These are phyloP conservation scores for Panthera tigris DNA, from an alignment of 2,113 vertebrate species.

Conservation along the genomic window DNA sequence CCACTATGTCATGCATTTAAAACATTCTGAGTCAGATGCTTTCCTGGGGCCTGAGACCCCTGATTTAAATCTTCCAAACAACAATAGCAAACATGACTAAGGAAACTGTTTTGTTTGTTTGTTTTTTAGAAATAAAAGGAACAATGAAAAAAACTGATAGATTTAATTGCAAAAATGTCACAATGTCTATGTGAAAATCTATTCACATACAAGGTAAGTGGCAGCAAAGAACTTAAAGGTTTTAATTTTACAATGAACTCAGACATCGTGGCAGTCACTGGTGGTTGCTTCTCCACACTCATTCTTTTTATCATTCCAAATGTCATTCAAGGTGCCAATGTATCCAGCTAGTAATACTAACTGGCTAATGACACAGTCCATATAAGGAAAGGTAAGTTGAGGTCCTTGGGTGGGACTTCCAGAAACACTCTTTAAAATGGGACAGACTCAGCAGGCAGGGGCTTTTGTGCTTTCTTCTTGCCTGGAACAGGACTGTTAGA, in stretches of 20 bases:
- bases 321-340: background rate
- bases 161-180: background rate
- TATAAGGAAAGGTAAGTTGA: background rate
- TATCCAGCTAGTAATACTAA: background rate
- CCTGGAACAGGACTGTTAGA: background rate
- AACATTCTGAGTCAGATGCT: background rate
- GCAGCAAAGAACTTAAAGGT: background rate
- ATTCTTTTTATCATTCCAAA: constrained; percentile 40
- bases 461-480: background rate
- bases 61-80: background rate
- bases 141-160: background rate
- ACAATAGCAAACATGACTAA: background rate
- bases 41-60: background rate
- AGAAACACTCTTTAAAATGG: background rate
- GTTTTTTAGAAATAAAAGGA: background rate
- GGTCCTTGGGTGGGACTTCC: background rate
- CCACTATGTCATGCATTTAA: background rate
- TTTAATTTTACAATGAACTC: background rate
- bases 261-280: background rate
- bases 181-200: background rate
- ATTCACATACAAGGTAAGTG: background rate
- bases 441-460: background rate
- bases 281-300: background rate
- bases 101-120: background rate
- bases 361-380: background rate